phyloP scores from a whole-genome alignment of 2,888 invertebrate genomes.

The Drosophila trichaetosa region DNA sequence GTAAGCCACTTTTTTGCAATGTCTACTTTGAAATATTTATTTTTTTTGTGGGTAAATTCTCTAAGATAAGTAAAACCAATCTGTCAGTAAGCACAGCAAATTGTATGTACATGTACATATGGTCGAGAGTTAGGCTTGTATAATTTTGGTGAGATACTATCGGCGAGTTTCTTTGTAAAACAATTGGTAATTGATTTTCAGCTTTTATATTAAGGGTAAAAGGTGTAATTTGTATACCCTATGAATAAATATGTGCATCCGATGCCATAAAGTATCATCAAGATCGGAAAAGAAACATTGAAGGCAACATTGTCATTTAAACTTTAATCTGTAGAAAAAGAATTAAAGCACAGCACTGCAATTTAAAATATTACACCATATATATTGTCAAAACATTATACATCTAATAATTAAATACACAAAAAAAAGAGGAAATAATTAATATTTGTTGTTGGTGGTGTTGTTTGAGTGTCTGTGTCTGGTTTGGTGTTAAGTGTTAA shows the following conservation, averaged over 20 bases:
- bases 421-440: conserved; percentile 54
- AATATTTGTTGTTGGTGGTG: conserved; percentile 45
- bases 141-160: too few relatives aligned
- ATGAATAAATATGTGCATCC: background rate
- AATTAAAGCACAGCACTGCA: background rate
- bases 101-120: too few relatives aligned
- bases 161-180: too few relatives aligned
- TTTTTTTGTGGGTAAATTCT: too few relatives aligned
- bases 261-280: background rate
- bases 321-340: background rate
- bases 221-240: background rate
- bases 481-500: conserved; percentile 50
- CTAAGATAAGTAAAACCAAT: too few relatives aligned
- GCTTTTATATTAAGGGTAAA: too few relatives aligned
- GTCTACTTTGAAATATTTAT: too few relatives aligned
- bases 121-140: too few relatives aligned
- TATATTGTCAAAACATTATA: conserved; percentile 73
- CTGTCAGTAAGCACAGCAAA: too few relatives aligned
- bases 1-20: too few relatives aligned
- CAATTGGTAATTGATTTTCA: too few relatives aligned
- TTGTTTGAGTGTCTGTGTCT: conserved; percentile 19
- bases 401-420: conserved; percentile 68
- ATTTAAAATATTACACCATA: conserved; percentile 69
- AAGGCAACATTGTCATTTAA: background rate
- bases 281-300: background rate